These are phyloP conservation scores for Grammomys dolichurus DNA, from an alignment of 2,113 vertebrate genomes.

Conservation along the genomic window DNA sequence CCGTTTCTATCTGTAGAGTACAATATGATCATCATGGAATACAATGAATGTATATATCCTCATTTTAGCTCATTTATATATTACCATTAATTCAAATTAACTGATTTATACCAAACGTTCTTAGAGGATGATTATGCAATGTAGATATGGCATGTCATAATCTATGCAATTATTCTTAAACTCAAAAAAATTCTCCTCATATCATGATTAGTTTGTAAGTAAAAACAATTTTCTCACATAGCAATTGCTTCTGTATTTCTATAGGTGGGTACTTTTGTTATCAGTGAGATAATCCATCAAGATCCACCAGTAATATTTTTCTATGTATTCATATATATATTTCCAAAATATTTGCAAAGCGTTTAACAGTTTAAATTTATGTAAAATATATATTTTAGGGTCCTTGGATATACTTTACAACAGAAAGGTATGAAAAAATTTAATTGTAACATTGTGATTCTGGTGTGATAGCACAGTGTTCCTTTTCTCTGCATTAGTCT, in stretches of 20 bases:
- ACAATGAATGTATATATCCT: neutral
- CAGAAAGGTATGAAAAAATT: neutral
- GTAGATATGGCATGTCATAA: neutral
- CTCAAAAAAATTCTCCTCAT: neutral
- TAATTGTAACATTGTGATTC: slow-evolving; percentile 35
- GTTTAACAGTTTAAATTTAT: neutral
- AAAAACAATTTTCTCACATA: neutral
- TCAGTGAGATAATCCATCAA: neutral
- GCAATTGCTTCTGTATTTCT: neutral
- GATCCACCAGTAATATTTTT: neutral
- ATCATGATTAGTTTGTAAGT: neutral
- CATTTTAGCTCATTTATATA: neutral
- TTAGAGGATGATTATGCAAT: neutral
- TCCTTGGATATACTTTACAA: neutral
- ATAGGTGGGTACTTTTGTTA: neutral
- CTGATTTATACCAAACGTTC: neutral
- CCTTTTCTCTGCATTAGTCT: slow-evolving; percentile 19
- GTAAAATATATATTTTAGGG: neutral
- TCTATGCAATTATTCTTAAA: neutral
- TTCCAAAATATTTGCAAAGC: neutral
- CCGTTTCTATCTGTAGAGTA: neutral
- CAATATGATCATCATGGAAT: neutral
- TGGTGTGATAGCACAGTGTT: slow-evolving; percentile 17
- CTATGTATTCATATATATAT: neutral
- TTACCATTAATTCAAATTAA: neutral